A percentile compares a stretch with the other conserved stretches of the same genome.
Conservation (phyloP, 2,888 invertebrate genomes). For the Limenitis camilla region DNA sequence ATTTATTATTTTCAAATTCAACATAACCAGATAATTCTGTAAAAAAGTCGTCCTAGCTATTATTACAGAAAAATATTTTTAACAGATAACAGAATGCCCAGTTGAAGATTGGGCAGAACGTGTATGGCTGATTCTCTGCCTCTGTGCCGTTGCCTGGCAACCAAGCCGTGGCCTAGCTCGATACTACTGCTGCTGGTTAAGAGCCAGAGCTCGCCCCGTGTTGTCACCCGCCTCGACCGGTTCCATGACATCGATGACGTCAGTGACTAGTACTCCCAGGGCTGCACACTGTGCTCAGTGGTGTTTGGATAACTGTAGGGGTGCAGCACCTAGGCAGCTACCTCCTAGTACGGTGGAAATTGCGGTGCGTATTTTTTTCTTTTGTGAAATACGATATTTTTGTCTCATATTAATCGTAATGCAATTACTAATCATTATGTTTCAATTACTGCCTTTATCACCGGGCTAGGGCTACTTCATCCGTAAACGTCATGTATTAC, state of each 20-base stretch:
- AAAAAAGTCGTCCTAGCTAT: no score
- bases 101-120: constrained; percentile 87
- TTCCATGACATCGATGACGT: constrained; percentile 20
- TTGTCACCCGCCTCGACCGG: constrained; percentile 32
- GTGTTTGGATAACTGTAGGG: constrained; percentile 94
- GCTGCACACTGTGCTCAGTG: constrained; percentile 90
- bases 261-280: constrained; percentile 35
- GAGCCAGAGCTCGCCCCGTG: constrained; percentile 40
- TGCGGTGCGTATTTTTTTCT: constrained; percentile 76
- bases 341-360: constrained; percentile 95
- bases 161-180: constrained; percentile 88
- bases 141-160: constrained; percentile 93
- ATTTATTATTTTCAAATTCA: no score
- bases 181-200: constrained; percentile 78
- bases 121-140: constrained; percentile 90
- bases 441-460: no score
- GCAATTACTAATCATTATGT: neutral
- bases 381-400: no score
- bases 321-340: constrained; percentile 86
- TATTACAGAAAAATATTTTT: no score
- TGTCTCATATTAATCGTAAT: no score
- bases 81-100: constrained; percentile 86
- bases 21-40: no score
- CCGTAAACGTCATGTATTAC: no score
- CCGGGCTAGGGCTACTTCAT: no score